These are phyloP conservation scores for Microctonus hyperodae DNA, from an alignment of 2,888 invertebrate genomes.

Conservation along the genomic window DNA sequence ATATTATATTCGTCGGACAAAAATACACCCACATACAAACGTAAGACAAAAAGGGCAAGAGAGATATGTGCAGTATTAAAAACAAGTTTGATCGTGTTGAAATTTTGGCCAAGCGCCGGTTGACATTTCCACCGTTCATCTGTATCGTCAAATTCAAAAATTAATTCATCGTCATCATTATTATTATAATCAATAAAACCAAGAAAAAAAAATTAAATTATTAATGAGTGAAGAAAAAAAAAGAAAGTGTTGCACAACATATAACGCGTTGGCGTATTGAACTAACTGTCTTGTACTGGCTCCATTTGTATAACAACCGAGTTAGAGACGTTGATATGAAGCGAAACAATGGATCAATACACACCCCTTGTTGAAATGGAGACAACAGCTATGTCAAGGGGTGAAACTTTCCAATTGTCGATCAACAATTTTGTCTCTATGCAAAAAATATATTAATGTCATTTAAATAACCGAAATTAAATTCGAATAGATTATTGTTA, in stretches of 20 bases:
- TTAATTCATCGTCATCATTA: not conserved
- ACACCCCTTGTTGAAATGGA: not conserved
- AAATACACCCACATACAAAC: not conserved
- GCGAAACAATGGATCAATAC: conserved; percentile 31
- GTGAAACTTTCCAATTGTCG: not conserved
- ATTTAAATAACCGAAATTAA: no score
- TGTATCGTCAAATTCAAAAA: not conserved
- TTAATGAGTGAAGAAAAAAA: not conserved
- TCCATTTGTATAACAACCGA: conserved; percentile 11
- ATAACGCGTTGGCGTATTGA: not conserved
- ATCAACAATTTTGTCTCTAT: not conserved
- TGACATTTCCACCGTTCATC: not conserved
- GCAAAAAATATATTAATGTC: no score
- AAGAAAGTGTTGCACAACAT: not conserved
- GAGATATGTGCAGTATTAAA: not conserved
- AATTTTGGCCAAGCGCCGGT: not conserved
- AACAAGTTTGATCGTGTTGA: not conserved
- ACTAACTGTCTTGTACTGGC: not conserved
- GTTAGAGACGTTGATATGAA: conserved; percentile 13
- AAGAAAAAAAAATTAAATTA: not conserved
- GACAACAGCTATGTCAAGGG: not conserved
- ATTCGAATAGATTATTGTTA: no score
- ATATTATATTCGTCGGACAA: not conserved
- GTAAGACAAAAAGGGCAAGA: not conserved
- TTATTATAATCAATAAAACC: not conserved